Evolutionary conservation across 2,797 vertebrate species (phyloP).

Genomic region (Periparus ater): DNA sequence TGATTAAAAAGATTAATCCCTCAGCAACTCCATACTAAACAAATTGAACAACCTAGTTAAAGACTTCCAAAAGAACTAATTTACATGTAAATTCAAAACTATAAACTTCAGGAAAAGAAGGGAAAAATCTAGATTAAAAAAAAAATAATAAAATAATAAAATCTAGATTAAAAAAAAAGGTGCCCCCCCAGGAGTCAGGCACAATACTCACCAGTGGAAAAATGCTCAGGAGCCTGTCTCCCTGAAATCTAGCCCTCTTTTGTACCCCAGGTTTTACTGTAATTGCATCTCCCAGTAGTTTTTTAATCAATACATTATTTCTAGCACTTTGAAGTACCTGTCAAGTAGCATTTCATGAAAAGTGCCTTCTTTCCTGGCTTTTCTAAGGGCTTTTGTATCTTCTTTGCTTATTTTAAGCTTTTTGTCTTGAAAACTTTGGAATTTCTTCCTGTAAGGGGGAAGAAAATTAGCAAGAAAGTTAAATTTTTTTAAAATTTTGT

Average conservation of each 20-base stretch:
- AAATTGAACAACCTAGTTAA: not conserved
- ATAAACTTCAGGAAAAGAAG: not conserved
- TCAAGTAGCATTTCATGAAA: slow-evolving; percentile 94
- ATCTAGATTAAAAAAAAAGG: not conserved
- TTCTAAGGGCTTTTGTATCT: slow-evolving; percentile 84
- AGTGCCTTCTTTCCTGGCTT: slow-evolving; percentile 89
- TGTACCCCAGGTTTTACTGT: not conserved
- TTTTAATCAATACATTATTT: not conserved
- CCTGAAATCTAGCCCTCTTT: not conserved
- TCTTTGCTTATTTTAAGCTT: slow-evolving; percentile 92
- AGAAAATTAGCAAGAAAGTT: not conserved
- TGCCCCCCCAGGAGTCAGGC: not conserved
- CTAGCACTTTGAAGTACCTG: slow-evolving; percentile 77
- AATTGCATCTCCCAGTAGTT: not conserved
- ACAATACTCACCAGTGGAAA: not conserved
- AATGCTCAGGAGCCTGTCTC: not conserved
- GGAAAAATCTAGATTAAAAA: not conserved
- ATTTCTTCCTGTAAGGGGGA: slow-evolving; percentile 88
- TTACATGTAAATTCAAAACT: not conserved
- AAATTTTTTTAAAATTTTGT: not conserved
- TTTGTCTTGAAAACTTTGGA: slow-evolving; percentile 97
- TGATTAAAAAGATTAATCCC: not conserved
- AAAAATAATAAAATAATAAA: no score
- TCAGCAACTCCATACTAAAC: not conserved
- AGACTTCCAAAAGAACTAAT: not conserved